Conservation (phyloP, 2,888 invertebrate genomes). For the Cinara cedri region DNA sequence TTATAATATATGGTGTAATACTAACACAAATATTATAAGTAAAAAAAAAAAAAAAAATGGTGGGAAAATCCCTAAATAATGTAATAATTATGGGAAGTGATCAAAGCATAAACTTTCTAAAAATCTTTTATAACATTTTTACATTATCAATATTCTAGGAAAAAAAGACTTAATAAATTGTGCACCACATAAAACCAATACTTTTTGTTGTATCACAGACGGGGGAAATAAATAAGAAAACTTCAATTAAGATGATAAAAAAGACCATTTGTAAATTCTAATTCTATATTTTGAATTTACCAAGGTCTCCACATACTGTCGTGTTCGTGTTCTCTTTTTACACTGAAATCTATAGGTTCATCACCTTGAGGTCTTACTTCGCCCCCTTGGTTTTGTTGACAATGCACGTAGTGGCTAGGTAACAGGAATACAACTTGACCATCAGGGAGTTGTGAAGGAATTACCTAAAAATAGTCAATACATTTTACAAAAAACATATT, state of each 20-base stretch:
- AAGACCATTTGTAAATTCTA: conserved; percentile 4
- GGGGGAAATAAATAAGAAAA: conserved; percentile 42
- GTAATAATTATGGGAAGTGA: conserved; percentile 12
- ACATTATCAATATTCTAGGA: conserved; percentile 7
- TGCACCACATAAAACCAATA: conserved; percentile 50
- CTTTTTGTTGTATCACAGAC: conserved; percentile 49
- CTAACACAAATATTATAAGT: conserved; percentile 18
- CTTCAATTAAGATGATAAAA: conserved; percentile 27
- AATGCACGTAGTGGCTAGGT: conserved; percentile 70
- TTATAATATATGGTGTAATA: conserved; percentile 32
- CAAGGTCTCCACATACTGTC: conserved; percentile 61
- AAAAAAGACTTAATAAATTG: conserved; percentile 29
- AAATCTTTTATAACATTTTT: neutral
- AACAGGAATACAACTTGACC: conserved; percentile 70
- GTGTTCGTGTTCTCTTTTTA: conserved; percentile 60
- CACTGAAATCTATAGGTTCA: conserved; percentile 61
- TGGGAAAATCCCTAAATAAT: conserved; percentile 26
- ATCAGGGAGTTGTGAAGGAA: conserved; percentile 68
- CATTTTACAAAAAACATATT: conserved; percentile 19
- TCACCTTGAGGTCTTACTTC: conserved; percentile 58
- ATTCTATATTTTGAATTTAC: conserved; percentile 58
- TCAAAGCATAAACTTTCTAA: conserved; percentile 41
- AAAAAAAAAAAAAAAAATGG: neutral
- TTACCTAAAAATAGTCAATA: conserved; percentile 63
- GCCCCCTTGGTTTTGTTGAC: conserved; percentile 58